Percentiles rank a stretch among this genome's conserved stretches.
Evolutionary conservation across 1,140 invertebrate genomes (phyloP).

Genomic region (Hydropsyche tenuis): DNA sequence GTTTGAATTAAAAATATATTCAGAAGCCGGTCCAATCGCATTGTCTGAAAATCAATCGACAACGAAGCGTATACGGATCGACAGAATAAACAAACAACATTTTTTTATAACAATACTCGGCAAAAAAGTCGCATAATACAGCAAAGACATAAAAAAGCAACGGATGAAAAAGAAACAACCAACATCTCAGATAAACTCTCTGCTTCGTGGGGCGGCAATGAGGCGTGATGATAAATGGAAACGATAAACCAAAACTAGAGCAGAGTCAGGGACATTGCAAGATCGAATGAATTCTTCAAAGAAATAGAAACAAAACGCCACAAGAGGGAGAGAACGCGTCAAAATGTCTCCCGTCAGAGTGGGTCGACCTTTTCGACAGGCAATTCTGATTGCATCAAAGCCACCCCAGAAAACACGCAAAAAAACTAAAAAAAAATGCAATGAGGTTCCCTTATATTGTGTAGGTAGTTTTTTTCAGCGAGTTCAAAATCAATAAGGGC

Average conservation of each 20-base stretch:
- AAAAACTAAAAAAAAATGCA: too few species aligned
- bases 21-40: too few species aligned
- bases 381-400: constrained; percentile 24
- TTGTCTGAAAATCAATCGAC: too few species aligned
- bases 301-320: constrained; percentile 1
- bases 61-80: too few species aligned
- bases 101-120: not conserved
- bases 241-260: constrained; percentile 12
- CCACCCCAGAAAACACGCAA: not conserved
- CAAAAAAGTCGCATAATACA: constrained; percentile 10
- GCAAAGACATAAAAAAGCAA: not conserved
- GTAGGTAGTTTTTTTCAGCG: not conserved
- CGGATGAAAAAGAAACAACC: not conserved
- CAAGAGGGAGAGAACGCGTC: not conserved
- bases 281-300: constrained; percentile 7
- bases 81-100: not conserved
- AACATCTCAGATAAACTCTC: not conserved
- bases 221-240: constrained; percentile 24
- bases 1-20: too few species aligned
- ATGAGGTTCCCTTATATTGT: too few species aligned
- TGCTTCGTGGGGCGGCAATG: not conserved
- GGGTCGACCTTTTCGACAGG: constrained; percentile 21
- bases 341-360: not conserved
- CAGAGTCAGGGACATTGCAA: not conserved
- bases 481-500: constrained; percentile 24